A percentile compares a stretch with the other conserved stretches of the same genome.
Conservation (phyloP, 2,888 invertebrate genomes). For the Habrosyne pyritoides region DNA sequence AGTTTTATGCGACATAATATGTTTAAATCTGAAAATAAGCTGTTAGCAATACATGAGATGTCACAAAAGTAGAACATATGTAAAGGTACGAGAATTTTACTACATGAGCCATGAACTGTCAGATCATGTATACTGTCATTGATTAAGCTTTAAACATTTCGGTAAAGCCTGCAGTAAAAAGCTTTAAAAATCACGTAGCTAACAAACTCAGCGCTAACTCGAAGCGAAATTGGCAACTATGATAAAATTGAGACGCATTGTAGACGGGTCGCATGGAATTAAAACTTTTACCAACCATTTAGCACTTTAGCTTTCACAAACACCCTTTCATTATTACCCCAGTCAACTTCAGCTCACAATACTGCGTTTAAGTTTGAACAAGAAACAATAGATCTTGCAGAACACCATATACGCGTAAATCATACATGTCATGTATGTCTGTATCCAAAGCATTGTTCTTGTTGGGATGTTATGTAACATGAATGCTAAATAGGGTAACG, state of each 20-base stretch:
- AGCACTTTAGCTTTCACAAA: conserved; percentile 6
- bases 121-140: not conserved
- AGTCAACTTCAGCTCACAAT: conserved; percentile 1
- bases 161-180: not conserved
- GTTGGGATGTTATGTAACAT: conserved; percentile 30
- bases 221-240: too few relatives aligned
- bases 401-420: conserved; percentile 16
- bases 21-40: not conserved
- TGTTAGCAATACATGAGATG: not conserved
- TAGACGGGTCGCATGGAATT: not conserved
- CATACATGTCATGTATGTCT: conserved; percentile 14
- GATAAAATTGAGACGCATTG: not conserved
- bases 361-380: conserved; percentile 21
- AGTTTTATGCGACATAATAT: not conserved
- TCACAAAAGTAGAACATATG: too few relatives aligned
- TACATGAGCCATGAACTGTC: not conserved
- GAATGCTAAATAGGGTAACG: conserved; percentile 30
- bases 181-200: not conserved
- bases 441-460: conserved; percentile 34
- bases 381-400: conserved; percentile 25
- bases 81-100: too few relatives aligned
- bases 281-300: conserved; percentile 1
- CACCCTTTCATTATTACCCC: not conserved
- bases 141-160: not conserved
- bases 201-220: not conserved